These are phyloP conservation scores for Ibycter americanus DNA, from an alignment of 2,797 vertebrate species.

Conservation along the genomic window DNA sequence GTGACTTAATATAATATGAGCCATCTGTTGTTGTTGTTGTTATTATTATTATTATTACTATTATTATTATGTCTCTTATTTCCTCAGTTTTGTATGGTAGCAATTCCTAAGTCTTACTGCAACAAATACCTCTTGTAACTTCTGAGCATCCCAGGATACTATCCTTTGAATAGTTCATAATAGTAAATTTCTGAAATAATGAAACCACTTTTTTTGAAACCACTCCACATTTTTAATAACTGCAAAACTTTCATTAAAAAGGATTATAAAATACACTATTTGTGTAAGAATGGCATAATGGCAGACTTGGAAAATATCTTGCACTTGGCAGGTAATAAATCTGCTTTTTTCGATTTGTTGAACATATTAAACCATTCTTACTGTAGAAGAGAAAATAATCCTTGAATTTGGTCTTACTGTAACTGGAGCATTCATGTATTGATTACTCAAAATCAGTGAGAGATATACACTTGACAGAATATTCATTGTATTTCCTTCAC, in stretches of 20 bases:
- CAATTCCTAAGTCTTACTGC: background rate
- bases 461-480: background rate
- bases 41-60: too few relatives aligned
- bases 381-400: background rate
- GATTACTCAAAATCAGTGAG: background rate
- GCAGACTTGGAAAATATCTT: background rate
- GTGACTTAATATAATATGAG: background rate
- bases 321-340: background rate
- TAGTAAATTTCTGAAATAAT: background rate
- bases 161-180: background rate
- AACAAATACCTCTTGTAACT: background rate
- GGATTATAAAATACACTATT: background rate
- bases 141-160: background rate
- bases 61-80: background rate
- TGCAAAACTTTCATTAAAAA: background rate
- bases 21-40: too few relatives aligned
- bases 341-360: background rate
- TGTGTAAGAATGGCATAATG: background rate
- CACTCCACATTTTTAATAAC: background rate
- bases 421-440: background rate
- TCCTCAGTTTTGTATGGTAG: background rate
- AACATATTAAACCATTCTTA: background rate
- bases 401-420: background rate
- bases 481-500: background rate
- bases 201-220: background rate